Conservation (phyloP, 1,140 invertebrate species). For the Drosophila simulans region DNA sequence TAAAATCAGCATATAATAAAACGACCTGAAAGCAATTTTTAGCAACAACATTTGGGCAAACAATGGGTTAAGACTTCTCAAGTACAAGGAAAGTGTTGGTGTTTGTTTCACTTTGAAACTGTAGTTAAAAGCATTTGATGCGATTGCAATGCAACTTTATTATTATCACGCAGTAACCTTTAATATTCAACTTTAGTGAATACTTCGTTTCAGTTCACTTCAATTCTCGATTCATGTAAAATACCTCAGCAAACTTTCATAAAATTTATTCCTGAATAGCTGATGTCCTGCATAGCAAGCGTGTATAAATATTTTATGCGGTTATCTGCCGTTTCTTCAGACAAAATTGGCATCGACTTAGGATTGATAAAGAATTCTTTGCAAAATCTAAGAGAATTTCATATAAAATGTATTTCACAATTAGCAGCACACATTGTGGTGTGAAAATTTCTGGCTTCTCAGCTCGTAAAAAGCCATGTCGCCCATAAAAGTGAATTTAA, state of each 20-base stretch:
- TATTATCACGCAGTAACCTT: not conserved
- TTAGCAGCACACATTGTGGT: constrained; percentile 9
- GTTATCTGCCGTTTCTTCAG: no score
- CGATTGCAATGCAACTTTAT: constrained; percentile 14
- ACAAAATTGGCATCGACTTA: constrained; percentile 15
- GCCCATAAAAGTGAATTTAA: not conserved
- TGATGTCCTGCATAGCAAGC: constrained; percentile 24
- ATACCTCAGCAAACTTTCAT: constrained; percentile 12
- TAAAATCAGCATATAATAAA: no score
- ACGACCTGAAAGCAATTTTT: not conserved
- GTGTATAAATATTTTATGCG: constrained; percentile 33
- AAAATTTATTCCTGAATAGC: constrained; percentile 33
- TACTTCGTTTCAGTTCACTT: constrained; percentile 2
- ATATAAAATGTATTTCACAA: constrained; percentile 26
- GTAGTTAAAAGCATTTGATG: constrained; percentile 13
- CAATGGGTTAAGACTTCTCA: no score
- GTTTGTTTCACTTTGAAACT: constrained; percentile 18
- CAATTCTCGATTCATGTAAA: constrained; percentile 21
- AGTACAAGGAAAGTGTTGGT: not conserved
- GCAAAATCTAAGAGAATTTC: not conserved
- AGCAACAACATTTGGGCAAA: not conserved
- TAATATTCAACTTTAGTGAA: constrained; percentile 1
- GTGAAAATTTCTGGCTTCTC: constrained; percentile 11
- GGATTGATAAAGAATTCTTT: constrained; percentile 4
- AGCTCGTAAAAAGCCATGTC: not conserved